Conservation (phyloP, 2,113 vertebrate genomes). For the Sturnus vulgaris region DNA sequence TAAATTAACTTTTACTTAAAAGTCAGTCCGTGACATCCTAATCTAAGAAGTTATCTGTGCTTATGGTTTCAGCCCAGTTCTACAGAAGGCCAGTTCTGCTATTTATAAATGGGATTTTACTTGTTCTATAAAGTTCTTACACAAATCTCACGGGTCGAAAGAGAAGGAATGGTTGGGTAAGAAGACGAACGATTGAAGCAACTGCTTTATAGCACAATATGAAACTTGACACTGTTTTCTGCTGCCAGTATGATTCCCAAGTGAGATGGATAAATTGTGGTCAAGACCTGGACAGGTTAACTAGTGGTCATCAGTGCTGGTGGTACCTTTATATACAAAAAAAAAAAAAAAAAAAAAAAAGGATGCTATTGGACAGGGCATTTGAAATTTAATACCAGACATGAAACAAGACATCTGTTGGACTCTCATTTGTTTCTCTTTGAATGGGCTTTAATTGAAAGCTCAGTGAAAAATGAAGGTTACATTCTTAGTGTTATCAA, state of each 20-base stretch:
- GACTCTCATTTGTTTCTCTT: constrained; percentile 69
- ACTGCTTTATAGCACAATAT: constrained; percentile 17
- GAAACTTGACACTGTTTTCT: constrained; percentile 36
- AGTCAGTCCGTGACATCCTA: constrained; percentile 1
- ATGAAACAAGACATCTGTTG: constrained; percentile 69
- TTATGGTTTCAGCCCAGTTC: background rate
- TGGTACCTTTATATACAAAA: constrained; percentile 50
- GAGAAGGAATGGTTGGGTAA: background rate
- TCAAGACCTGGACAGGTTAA: constrained; percentile 64
- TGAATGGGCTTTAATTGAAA: constrained; percentile 82
- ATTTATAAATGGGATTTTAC: constrained; percentile 14
- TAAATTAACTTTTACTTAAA: constrained; percentile 28
- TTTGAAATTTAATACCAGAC: constrained; percentile 67
- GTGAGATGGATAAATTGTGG: constrained; percentile 66
- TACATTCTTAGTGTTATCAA: constrained; percentile 79
- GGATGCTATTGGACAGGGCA: constrained; percentile 34
- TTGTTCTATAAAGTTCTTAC: background rate
- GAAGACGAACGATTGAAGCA: background rate
- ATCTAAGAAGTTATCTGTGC: constrained; percentile 6
- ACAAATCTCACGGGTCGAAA: background rate
- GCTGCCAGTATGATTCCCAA: constrained; percentile 49
- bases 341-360: constrained; percentile 4
- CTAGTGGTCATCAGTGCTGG: constrained; percentile 46
- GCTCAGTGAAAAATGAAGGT: constrained; percentile 77
- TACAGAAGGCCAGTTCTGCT: background rate